phyloP scores from a whole-genome alignment of 1,140 invertebrate genomes.

The Hestina assimilis region DNA sequence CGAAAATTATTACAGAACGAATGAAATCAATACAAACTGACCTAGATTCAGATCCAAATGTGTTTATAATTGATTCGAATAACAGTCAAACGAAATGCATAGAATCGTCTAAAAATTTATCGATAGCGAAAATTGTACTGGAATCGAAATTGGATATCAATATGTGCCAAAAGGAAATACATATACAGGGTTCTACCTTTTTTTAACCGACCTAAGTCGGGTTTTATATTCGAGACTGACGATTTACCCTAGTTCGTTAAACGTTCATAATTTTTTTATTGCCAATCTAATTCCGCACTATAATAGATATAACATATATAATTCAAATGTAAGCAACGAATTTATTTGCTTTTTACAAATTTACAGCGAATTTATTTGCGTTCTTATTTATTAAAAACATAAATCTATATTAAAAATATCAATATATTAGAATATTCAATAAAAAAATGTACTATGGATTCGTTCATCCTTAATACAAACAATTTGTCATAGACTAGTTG shows the following conservation, averaged over 20 bases:
- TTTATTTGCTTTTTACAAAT: background rate
- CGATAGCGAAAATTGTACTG: constrained; percentile 8
- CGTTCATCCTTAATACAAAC: no score
- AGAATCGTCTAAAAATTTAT: background rate
- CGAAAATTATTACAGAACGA: background rate
- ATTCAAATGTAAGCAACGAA: background rate
- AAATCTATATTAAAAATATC: no score
- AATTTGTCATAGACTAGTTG: no score
- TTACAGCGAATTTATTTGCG: background rate
- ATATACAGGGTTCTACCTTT: constrained; percentile 26
- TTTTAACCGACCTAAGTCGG: constrained; percentile 31
- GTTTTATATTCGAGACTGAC: constrained; percentile 51
- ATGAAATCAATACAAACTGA: background rate
- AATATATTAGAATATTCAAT: no score
- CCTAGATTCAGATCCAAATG: background rate
- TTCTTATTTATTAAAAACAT: background rate
- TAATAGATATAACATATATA: background rate
- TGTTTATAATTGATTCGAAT: background rate
- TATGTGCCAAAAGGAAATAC: constrained; percentile 22
- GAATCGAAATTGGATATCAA: constrained; percentile 28
- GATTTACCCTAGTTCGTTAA: constrained; percentile 41
- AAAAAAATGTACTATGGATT: no score
- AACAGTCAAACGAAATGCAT: background rate
- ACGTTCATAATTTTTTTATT: constrained; percentile 21
- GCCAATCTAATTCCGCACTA: constrained; percentile 1